A percentile compares a stretch with the other conserved stretches of the same genome.
Evolutionary conservation across 2,888 invertebrate genomes (phyloP).

Genomic region (Phortica okadai): DNA sequence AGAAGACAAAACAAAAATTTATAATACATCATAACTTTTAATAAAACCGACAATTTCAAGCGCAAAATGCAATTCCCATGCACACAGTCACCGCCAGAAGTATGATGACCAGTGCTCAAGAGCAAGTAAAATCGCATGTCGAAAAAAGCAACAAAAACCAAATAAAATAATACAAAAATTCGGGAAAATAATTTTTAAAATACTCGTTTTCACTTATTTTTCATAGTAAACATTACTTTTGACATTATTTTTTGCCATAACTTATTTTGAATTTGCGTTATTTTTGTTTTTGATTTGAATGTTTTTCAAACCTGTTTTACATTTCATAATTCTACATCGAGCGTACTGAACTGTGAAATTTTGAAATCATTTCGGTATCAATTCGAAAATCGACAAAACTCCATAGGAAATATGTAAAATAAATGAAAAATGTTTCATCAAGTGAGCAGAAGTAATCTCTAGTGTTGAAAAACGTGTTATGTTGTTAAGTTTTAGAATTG

Average conservation of each 20-base stretch:
- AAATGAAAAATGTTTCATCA: too few species aligned
- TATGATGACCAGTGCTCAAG: background rate
- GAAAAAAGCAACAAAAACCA: too few species aligned
- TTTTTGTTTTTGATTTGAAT: background rate
- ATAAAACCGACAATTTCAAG: background rate
- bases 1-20: background rate
- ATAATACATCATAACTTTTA: background rate
- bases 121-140: too few species aligned
- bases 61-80: background rate
- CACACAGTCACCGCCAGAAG: background rate
- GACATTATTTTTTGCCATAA: background rate
- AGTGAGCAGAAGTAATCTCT: too few species aligned
- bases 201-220: background rate
- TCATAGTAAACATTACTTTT: background rate
- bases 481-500: too few species aligned
- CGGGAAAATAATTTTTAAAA: too few species aligned
- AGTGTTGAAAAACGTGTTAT: too few species aligned
- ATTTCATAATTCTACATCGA: conserved; percentile 7
- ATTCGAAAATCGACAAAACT: background rate
- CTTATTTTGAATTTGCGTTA: background rate
- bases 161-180: too few species aligned
- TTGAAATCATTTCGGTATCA: conserved; percentile 18
- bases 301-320: background rate
- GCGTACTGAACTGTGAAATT: background rate
- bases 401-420: too few species aligned